Conservation (phyloP, 2,113 vertebrate species). For the Larimichthys crocea region DNA sequence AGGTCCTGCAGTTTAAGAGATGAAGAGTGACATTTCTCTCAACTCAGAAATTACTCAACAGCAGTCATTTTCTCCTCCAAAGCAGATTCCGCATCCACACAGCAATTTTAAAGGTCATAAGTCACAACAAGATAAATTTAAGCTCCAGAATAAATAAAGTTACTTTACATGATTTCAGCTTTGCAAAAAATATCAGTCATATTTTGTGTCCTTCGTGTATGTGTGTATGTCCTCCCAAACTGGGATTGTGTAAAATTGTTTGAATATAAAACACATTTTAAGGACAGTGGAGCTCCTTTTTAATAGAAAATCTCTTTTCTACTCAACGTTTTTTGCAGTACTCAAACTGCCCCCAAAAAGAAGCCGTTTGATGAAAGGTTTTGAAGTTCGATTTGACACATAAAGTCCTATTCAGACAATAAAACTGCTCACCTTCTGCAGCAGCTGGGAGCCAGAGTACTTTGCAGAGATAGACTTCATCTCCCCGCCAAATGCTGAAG, state of each 20-base stretch:
- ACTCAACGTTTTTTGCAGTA: not conserved
- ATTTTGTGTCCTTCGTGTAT: not conserved
- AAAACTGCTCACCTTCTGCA: slow-evolving; percentile 93
- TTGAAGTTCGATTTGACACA: not conserved
- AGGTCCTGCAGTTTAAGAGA: slow-evolving; percentile 52
- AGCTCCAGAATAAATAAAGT: slow-evolving; percentile 50
- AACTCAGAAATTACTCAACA: slow-evolving; percentile 49
- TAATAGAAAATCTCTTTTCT: not conserved
- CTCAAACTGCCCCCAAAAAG: not conserved
- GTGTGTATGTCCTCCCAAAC: not conserved
- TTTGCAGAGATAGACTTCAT: slow-evolving; percentile 99
- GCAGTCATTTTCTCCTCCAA: slow-evolving; percentile 27
- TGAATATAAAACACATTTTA: not conserved
- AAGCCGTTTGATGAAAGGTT: not conserved
- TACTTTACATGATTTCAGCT: not conserved
- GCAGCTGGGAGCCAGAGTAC: slow-evolving; percentile 98
- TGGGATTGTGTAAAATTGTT: not conserved
- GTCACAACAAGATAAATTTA: slow-evolving; percentile 21
- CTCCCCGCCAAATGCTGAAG: slow-evolving; percentile 98
- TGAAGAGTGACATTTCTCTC: slow-evolving; percentile 59
- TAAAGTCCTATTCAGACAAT: not conserved
- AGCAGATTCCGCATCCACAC: slow-evolving; percentile 13
- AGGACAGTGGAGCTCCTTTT: not conserved
- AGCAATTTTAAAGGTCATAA: slow-evolving; percentile 25
- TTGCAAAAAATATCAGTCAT: not conserved